These are phyloP conservation scores for Bothrops jararaca DNA, from an alignment of 2,113 vertebrate species.

Conservation along the genomic window DNA sequence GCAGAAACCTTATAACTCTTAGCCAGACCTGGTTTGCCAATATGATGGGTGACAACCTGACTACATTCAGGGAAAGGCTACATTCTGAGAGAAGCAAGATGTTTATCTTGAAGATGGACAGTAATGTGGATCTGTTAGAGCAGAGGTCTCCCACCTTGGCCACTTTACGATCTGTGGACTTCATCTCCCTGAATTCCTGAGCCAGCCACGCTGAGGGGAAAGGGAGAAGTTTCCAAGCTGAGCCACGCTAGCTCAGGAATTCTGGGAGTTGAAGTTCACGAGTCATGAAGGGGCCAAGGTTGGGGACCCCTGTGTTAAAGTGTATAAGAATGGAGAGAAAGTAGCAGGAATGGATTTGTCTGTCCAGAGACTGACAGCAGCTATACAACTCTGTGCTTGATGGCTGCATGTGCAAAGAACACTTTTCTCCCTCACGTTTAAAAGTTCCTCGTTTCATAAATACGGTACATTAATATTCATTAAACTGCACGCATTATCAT, in stretches of 20 bases:
- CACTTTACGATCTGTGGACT: too few relatives aligned
- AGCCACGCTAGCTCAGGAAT: too few relatives aligned
- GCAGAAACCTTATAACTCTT: not conserved
- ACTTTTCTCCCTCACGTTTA: constrained; percentile 63
- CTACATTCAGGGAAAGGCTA: too few relatives aligned
- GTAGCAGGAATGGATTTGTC: not conserved
- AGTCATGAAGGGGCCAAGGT: too few relatives aligned
- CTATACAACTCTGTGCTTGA: not conserved
- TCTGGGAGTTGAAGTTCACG: too few relatives aligned
- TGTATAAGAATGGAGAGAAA: not conserved
- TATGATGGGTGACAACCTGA: not conserved
- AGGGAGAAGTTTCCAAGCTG: too few relatives aligned
- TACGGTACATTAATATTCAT: constrained; percentile 70
- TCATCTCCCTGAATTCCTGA: too few relatives aligned
- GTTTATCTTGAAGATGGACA: not conserved
- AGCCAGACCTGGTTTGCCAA: not conserved
- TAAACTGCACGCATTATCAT: constrained; percentile 63
- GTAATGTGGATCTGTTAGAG: not conserved
- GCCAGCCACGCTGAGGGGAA: too few relatives aligned
- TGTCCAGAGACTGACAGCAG: not conserved
- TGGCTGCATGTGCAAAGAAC: constrained; percentile 17
- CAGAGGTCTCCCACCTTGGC: too few relatives aligned
- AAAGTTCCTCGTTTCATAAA: constrained; percentile 64
- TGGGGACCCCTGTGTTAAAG: too few relatives aligned
- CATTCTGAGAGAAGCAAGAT: not conserved